Percentiles rank a stretch among this genome's conserved stretches.
phyloP scores from a whole-genome alignment of 2,113 vertebrate genomes.

The Chloropsis cyanopogon region DNA sequence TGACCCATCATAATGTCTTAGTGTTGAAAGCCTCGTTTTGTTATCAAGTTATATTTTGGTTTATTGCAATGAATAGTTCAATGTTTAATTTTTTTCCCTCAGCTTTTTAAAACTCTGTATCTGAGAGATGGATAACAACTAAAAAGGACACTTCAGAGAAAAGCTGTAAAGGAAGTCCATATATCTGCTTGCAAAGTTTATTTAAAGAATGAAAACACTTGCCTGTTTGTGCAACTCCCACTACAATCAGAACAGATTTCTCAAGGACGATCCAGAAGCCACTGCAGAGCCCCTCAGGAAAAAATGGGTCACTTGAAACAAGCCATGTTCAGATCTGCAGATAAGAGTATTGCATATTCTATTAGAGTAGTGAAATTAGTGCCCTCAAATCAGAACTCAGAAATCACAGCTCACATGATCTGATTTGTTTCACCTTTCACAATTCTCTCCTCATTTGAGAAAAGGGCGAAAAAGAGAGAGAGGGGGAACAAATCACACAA shows the following conservation, averaged over 20 bases:
- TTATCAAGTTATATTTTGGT: neutral
- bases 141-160: neutral
- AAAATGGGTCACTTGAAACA: neutral
- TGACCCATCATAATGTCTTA: neutral
- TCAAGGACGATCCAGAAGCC: neutral
- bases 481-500: neutral
- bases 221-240: slow-evolving; percentile 11
- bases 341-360: neutral
- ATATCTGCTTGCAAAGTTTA: neutral
- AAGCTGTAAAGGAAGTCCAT: neutral
- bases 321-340: neutral
- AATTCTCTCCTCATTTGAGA: neutral
- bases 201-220: slow-evolving; percentile 43
- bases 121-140: neutral
- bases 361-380: neutral
- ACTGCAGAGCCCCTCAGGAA: neutral
- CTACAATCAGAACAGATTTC: neutral
- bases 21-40: neutral
- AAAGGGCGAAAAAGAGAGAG: neutral
- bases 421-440: neutral
- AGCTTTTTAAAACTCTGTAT: neutral
- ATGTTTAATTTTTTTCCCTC: neutral
- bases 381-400: neutral
- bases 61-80: neutral
- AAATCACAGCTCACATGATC: neutral